phyloP scores from a whole-genome alignment of 2,113 vertebrate species.

The Sturnus vulgaris region DNA sequence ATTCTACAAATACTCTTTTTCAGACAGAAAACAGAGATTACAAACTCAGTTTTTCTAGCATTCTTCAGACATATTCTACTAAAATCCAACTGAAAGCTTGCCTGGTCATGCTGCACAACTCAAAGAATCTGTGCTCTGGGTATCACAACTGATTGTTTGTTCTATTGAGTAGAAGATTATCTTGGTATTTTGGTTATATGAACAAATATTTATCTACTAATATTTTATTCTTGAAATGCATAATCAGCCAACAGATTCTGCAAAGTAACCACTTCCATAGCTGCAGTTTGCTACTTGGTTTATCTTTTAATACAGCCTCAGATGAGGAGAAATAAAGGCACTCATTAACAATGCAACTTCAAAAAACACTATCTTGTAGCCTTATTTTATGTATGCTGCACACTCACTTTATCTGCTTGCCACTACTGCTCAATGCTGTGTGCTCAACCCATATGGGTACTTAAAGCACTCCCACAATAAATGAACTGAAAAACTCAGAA shows the following conservation, averaged over 20 bases:
- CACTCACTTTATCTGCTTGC: background rate
- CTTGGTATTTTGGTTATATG: background rate
- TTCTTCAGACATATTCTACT: background rate
- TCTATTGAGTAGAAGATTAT: background rate
- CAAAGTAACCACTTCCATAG: background rate
- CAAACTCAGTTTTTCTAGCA: background rate
- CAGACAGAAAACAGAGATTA: background rate
- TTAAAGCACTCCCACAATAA: background rate
- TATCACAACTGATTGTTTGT: background rate
- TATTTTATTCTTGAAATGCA: background rate
- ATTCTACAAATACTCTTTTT: background rate
- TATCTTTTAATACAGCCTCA: background rate
- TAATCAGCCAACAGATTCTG: background rate
- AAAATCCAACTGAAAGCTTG: background rate
- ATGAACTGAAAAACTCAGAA: background rate
- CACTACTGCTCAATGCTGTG: background rate
- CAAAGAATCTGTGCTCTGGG: too few relatives aligned
- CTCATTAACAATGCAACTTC: background rate
- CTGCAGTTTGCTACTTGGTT: background rate
- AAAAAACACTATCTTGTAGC: rapidly evolving
- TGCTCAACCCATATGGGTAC: background rate
- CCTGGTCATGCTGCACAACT: background rate
- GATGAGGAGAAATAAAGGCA: background rate
- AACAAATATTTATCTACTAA: background rate
- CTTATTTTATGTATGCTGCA: background rate